Evolutionary conservation across 2,113 vertebrate genomes (phyloP), one percentile per base, ranked within the genome.

Genomic region (Corythornis madagascariensis): DNA sequence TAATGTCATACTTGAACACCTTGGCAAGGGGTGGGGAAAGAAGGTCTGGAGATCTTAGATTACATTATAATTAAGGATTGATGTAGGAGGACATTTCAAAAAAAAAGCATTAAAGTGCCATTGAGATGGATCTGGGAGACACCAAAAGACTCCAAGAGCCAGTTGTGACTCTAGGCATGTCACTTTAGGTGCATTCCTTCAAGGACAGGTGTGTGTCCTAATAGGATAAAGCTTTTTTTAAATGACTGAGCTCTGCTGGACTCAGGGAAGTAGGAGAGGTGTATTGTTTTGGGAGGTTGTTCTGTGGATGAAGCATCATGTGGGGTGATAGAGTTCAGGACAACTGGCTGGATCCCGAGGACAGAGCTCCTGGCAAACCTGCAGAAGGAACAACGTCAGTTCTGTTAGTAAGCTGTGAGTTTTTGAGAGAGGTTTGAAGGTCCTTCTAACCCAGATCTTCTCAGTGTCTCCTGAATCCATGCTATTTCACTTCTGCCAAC

Each of bases 341-440:
- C 0, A 1, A 26, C 26, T 3, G 4, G 47, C 2, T 2, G 2
- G 10, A 33, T 50, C 16, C 11, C 59, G 19, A 22, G 43, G 43
- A 53, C 29, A 19, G 35, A 81, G 21, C 7, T 6, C 19, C 38
- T 48, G n/a, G 43, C 19, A 64, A 53, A 38, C 16, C 60, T 48
- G 25, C 28, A 24, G 61, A 48, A 67, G 13, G 21, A 86, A 16
- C 4, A 1, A 7, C 26, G 20, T 33, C 47, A 61, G 19, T 56
- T 56, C 55, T 56, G 55, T 35, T 35, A 31, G 22, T 4, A 60
- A 40, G 12, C 59, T 61, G 26, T 1, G 4, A 63, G 22, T 63
- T 77, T 73, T 16, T 53, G 55, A 72, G 48, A 35, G 53, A 47
- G 17, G 26, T 35, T 5, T 42, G 47, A 70, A 43, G 33, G 33